A percentile compares a stretch with the other conserved stretches of the same genome.
phyloP scores from a whole-genome alignment of 2,797 vertebrate species.

The Argya squamiceps region DNA sequence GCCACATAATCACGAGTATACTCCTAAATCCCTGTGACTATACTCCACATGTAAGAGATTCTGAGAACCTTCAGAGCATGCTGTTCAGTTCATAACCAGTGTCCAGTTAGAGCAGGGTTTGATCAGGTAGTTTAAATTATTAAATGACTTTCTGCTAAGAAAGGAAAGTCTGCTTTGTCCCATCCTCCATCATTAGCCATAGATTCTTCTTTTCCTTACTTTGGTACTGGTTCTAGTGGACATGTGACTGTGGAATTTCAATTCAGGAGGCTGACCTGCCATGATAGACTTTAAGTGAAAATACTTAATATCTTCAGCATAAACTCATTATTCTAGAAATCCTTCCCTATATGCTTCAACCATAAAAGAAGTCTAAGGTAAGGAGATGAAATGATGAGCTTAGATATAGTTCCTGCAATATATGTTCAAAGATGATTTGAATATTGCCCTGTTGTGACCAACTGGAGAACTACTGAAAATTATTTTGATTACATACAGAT shows the following conservation, averaged over 20 bases:
- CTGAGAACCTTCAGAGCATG: neutral
- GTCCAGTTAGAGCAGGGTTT: neutral
- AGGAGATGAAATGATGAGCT: neutral
- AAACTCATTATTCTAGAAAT: neutral
- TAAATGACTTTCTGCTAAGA: neutral
- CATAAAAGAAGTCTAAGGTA: neutral
- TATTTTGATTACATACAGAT: neutral
- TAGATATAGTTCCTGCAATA: neutral
- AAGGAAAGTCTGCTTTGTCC: neutral
- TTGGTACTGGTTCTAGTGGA: rapidly evolving
- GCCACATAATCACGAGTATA: rapidly evolving
- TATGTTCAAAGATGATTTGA: neutral
- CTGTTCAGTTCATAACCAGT: neutral
- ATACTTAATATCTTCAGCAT: neutral
- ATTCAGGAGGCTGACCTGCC: neutral
- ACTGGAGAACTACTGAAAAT: neutral
- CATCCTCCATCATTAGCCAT: neutral
- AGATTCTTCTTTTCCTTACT: neutral
- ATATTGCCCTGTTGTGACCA: neutral
- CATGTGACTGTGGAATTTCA: neutral
- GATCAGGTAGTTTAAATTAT: neutral
- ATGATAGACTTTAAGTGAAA: neutral
- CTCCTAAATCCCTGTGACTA: neutral
- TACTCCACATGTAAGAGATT: neutral
- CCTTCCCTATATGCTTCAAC: neutral